These are phyloP conservation scores for Macrobrachium rosenbergii DNA, from an alignment of 1,140 invertebrate genomes.

Conservation along the genomic window DNA sequence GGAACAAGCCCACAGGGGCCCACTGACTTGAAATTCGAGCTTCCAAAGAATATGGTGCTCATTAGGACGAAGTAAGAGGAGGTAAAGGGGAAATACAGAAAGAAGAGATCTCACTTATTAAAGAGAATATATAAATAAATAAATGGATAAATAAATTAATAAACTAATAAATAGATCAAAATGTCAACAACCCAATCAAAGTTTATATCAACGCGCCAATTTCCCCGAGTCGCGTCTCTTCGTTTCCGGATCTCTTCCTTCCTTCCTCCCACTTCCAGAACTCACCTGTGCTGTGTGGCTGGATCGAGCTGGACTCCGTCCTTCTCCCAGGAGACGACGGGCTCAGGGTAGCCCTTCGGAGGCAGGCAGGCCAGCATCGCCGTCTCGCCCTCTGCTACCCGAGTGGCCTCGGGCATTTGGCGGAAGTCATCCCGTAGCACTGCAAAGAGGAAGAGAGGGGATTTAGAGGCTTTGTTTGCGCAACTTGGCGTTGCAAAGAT, in stretches of 20 bases:
- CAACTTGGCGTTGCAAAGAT: not conserved
- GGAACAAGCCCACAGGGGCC: too few species aligned
- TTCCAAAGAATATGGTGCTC: too few species aligned
- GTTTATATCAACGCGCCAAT: too few species aligned
- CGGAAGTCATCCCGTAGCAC: constrained; percentile 95
- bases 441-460: constrained; percentile 72
- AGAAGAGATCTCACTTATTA: too few species aligned
- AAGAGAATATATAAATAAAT: too few species aligned
- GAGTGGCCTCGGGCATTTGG: constrained; percentile 84
- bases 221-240: not conserved
- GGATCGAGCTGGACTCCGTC: constrained; percentile 80
- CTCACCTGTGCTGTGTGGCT: constrained; percentile 66
- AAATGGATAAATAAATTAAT: too few species aligned
- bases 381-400: constrained; percentile 90
- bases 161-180: too few species aligned
- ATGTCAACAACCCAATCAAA: too few species aligned
- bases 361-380: constrained; percentile 91
- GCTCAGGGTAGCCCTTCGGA: constrained; percentile 92
- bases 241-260: not conserved
- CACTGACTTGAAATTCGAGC: too few species aligned
- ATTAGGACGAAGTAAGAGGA: too few species aligned
- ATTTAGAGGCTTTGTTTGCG: not conserved
- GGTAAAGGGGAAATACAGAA: too few species aligned
- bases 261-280: not conserved
- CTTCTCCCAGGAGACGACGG: constrained; percentile 90